Evolutionary conservation across 2,888 invertebrate genomes (phyloP), one percentile per base, ranked within the genome.

Genomic region (Formica aserva): DNA sequence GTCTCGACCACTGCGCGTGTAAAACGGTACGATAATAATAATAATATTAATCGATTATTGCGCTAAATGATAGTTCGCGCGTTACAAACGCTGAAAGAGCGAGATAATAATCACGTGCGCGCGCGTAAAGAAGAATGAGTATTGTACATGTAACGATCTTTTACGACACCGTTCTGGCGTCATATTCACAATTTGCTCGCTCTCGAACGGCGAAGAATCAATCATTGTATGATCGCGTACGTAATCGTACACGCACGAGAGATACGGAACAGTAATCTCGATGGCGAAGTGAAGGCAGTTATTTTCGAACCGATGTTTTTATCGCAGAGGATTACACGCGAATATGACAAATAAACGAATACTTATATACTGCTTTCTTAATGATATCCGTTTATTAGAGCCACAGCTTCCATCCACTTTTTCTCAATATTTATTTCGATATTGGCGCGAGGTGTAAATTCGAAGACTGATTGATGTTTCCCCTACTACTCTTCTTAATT

Each of bases 1-100:
- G 62, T 60, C 45, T n/a, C 35, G 48, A 66, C 52, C 8, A 60
- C 66, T 26, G 22, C 72, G 67, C 55, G 15, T 55, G 9, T 75
- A 71, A 48, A 66, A 26, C 52, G 38, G 48, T 29, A 74, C 63
- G 76, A 74, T 87, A 87, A 87, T 83, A 74, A 87, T 83, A 74
- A 82, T 75, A 48, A 66, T 62, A 71, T 72, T 63, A 80, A 72
- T 62, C 72, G 63, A 77, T 78, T 72, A 72, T 75, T 62, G 69
- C 62, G 29, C 52, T 57, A 80, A 86, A 74, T 75, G 80, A 86
- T 66, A 72, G 80, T 26, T 60, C 3, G 13, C 60, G 60, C 67
- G 55, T 35, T 38, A 26, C 15, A 52, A 52, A 72, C 66, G 35
- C 60, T 65, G 38, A 52, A 66, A 62, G 48, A 41, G 57, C 18